Evolutionary conservation across 2,888 invertebrate genomes (phyloP), one percentile per base, ranked within the genome.

Genomic region (Strigamia transsilvanica): DNA sequence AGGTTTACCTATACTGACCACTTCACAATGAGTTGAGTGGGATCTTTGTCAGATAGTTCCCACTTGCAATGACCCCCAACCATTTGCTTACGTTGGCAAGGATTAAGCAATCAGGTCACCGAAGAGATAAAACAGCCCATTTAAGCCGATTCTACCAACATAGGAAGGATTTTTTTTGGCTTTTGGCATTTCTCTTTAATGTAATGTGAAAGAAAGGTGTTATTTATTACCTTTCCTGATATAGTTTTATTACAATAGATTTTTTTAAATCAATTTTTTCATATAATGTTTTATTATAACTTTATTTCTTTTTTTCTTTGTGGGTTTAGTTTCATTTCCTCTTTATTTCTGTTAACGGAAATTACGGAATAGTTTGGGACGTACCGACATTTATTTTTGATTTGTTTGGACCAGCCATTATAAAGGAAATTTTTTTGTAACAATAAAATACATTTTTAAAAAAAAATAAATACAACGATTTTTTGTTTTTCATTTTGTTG

Each of bases 31-130:
- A 27, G 73, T 73, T 73, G 73, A 73, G 73, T 73, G 73, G 73
- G 73, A 73, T 73, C 73, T 32, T 73, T 73, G 73, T 73, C 73
- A 27, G 73, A 73, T 73, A 73, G 73, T 27, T 73, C 15, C 73
- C 73, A 73, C 73, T 32, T 73, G n/a, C 73, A 9, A 27, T 32
- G 73, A 73, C 73, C 73, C 73, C 32, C n/a, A 73, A 32, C 73
- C 73, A 73, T 73, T 73, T 73, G 73, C 73, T 73, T 73, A 32
- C 23, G 73, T 73, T 32, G 73, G 73, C 73, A 73, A 27, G 73
- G 73, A 73, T 73, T 73, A 73, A 73, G 73, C 73, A 73, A 73
- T 73, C 73, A 32, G 73, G 73, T 27, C 27, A 32, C 27, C 15
- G 27, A 27, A 73, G 73, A 73, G 73, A 73, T 73, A 73, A 73